These are phyloP conservation scores for Sminthurinus aureus DNA, from an alignment of 2,888 invertebrate genomes.

Conservation along the genomic window DNA sequence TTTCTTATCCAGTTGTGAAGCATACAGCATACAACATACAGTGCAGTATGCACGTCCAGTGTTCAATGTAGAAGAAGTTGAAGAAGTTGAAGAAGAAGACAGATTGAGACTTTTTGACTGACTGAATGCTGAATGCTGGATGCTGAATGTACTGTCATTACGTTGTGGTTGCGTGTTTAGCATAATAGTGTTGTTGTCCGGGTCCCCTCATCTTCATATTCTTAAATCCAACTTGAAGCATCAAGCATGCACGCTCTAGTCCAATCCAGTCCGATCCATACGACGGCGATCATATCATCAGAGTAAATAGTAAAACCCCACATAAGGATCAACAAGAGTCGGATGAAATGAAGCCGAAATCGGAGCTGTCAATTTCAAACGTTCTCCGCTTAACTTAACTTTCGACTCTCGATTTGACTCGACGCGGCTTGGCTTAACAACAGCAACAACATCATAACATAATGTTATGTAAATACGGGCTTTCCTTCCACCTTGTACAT, in stretches of 20 bases:
- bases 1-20: too few species aligned
- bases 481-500: background rate
- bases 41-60: too few species aligned
- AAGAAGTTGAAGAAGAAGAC: too few species aligned
- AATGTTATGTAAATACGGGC: too few species aligned
- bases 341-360: constrained; percentile 14
- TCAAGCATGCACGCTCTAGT: too few species aligned
- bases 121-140: too few species aligned
- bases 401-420: too few species aligned
- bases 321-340: constrained; percentile 21
- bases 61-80: too few species aligned
- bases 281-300: constrained; percentile 24
- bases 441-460: background rate
- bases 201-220: constrained; percentile 21
- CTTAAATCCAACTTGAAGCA: constrained; percentile 10
- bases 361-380: constrained; percentile 31
- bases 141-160: constrained; percentile 16
- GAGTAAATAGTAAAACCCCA: constrained; percentile 17
- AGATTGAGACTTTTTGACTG: too few species aligned
- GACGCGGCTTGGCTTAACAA: background rate
- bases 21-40: too few species aligned
- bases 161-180: constrained; percentile 37
- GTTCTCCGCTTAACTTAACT: constrained; percentile 1
- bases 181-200: constrained; percentile 34
- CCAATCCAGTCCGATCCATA: too few species aligned